Base-by-base conservation (phyloP, 2,797 vertebrate genomes). In the Anas bahamensis region DNA sequence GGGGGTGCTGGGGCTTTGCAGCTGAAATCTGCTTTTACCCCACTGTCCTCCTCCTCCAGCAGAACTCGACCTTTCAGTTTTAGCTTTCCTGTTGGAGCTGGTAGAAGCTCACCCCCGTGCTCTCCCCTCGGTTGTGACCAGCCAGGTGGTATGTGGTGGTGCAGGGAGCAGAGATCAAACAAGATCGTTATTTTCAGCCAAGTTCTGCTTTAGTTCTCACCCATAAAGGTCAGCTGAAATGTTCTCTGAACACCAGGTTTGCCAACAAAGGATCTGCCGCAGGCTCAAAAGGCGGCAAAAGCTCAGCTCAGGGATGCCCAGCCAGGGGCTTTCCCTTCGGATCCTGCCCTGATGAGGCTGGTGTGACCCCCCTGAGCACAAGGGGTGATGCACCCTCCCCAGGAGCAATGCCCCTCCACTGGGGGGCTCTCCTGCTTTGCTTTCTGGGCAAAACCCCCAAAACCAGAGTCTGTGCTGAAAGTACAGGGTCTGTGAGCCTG, bases 331-430 rank as follows among this genome's bases (percentile, higher is more conserved):
- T 26, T 26, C 35, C 46, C 33, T 29, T n/a, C 19, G 10, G 33
- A 41, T 16, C 18, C 37, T 17, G 66, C 26, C 59, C 33, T 2
- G 23, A 10, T 28, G n/a, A 19, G 12, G 48, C 33, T 56, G 50
- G 19, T 9, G 0, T 24, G 50, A 17, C 26, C 5, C 18, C 42
- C 57, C 33, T 0, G 5, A 33, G 63, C 35, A 26, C 6, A 1
- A 18, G 4, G 23, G 19, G 23, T 11, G 35, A 59, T 14, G 41
- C 24, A 10, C 19, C 33, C 46, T 70, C 24, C 5, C 21, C 69
- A 21, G 21, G 9, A 52, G 29, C 46, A 8, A 7, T 3, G 28
- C 5, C 52, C 57, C 6, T 12, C 13, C 41, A 10, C 1, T 5
- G 18, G 4, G 12, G 41, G 52, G 6, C 15, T 55, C 24, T 53